Evolutionary conservation across 2,113 vertebrate genomes (phyloP).

Genomic region (Apus apus): DNA sequence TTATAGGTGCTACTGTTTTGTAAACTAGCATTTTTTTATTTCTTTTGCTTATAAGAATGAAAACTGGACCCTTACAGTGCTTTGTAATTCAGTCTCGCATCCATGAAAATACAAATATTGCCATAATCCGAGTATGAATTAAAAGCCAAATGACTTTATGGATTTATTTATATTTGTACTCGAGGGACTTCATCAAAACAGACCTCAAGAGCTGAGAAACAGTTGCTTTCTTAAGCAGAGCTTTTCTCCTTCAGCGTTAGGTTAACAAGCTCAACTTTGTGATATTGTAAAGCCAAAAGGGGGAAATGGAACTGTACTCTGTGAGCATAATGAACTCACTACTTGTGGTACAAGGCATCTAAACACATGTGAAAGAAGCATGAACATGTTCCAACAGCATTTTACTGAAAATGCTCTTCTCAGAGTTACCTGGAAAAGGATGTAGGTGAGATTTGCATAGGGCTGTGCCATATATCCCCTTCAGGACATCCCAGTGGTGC

Average conservation of each 20-base stretch:
- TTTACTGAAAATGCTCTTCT: background rate
- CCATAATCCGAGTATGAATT: constrained; percentile 18
- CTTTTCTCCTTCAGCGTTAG: constrained; percentile 8
- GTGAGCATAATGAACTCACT: background rate
- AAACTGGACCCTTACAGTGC: background rate
- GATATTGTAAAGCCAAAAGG: constrained; percentile 38
- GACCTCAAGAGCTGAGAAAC: constrained; percentile 16
- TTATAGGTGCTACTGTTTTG: background rate
- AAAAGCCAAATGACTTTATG: constrained; percentile 47
- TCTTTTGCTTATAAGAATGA: background rate
- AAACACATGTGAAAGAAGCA: background rate
- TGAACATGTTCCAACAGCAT: background rate
- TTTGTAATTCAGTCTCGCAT: constrained; percentile 5
- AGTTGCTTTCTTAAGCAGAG: background rate
- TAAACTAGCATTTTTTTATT: background rate
- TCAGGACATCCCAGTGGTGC: background rate
- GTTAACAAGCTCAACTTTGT: constrained; percentile 45
- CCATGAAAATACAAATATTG: constrained; percentile 39
- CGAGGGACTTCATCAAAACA: constrained; percentile 50
- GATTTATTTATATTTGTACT: constrained; percentile 61
- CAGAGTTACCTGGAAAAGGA: background rate
- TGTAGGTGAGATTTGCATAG: background rate
- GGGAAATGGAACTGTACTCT: background rate
- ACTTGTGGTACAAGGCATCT: background rate
- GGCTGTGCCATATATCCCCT: background rate